Evolutionary conservation across 2,113 vertebrate species (phyloP), one percentile per base, ranked within the genome.

Genomic region (Vidua macroura): DNA sequence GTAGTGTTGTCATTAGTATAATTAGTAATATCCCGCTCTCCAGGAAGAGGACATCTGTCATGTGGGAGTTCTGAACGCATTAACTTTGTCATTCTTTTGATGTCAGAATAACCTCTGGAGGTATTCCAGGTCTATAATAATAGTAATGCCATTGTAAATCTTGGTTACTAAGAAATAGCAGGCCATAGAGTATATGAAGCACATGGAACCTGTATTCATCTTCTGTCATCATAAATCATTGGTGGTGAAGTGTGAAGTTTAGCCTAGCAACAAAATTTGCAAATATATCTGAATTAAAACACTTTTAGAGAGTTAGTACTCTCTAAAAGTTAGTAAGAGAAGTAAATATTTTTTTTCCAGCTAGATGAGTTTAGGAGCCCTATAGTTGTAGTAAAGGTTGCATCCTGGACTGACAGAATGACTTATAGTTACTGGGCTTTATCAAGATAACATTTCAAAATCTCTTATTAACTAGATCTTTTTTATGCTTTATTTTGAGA

Each of bases 41-140:
- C 53, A 84, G 84, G 53, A 91, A 91, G 66, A 48, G 27, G 58
- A 79, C 44, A 89, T 91, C 22, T 64, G 58, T 82, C 88, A 77
- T 48, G 9, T 33, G 33, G 51, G 68, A 95, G 33, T 78, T 22
- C 60, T 72, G 35, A 41, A 43, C 60, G 63, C 21, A 62, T 62
- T 80, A 83, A 85, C 37, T 91, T 35, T 62, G 21, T 69, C 18
- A 53, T 69, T 91, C 53, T 80, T 95, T 75, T 70, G 24, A 88
- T 75, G 30, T 52, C 44, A 84, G n/a, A 94, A 91, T 55, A 87
- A 95, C 18, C 31, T 85, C 60, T 79, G 74, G 67, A 96, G 27
- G 6, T 53, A 44, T 82, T 93, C 83, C 81, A 95, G 28, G 44
- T 46, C 62, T 78, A 69, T 82, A 82, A 75, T 70, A 88, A 84